Conservation (phyloP, 1,140 invertebrate genomes). For the Calycopis cecrops region DNA sequence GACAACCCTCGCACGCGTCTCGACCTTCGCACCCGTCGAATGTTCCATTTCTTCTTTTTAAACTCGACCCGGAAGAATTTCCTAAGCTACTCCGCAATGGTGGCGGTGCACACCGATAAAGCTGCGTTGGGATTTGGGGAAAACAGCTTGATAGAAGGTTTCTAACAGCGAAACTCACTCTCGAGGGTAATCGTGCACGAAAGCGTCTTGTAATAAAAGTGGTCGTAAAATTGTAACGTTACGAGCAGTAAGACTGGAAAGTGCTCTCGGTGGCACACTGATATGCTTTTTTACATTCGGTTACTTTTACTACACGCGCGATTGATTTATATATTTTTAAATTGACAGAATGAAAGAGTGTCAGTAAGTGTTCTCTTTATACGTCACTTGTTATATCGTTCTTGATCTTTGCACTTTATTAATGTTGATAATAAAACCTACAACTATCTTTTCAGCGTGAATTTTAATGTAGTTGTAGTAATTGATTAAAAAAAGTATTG, state of each 20-base stretch:
- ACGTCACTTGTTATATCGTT: too few relatives aligned
- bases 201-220: conserved; percentile 71
- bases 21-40: conserved; percentile 11
- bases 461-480: too few relatives aligned
- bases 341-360: conserved; percentile 34
- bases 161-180: conserved; percentile 69
- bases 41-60: not conserved
- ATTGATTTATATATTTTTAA: conserved; percentile 52
- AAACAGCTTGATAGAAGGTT: conserved; percentile 33
- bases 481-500: too few relatives aligned
- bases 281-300: conserved; percentile 56
- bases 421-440: too few relatives aligned
- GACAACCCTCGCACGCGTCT: conserved; percentile 34
- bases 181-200: conserved; percentile 68
- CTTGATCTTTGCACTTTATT: too few relatives aligned
- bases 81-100: conserved; percentile 20
- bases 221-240: conserved; percentile 71
- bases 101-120: conserved; percentile 20
- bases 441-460: too few relatives aligned
- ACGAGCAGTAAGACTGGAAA: conserved; percentile 62
- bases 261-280: conserved; percentile 66
- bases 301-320: conserved; percentile 30
- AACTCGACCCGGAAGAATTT: not conserved
- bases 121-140: conserved; percentile 18
- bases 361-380: conserved; percentile 11